These are phyloP conservation scores for Rostratula benghalensis DNA, from an alignment of 2,113 vertebrate genomes.

Conservation along the genomic window DNA sequence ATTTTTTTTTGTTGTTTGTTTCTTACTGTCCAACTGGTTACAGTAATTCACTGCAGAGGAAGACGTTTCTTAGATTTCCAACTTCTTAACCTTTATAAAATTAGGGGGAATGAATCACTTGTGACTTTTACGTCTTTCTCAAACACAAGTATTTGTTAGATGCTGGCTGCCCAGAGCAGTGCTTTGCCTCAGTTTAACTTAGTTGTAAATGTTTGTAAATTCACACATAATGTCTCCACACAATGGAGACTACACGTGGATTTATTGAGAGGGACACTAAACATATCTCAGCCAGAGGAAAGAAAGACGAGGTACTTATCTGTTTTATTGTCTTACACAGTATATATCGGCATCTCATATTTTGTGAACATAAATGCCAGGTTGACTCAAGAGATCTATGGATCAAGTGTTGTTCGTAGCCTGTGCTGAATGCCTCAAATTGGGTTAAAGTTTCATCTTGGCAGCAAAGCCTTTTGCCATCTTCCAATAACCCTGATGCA, in stretches of 20 bases:
- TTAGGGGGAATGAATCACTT: slow-evolving; percentile 58
- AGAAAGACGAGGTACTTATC: slow-evolving; percentile 44
- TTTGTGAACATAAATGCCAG: slow-evolving; percentile 55
- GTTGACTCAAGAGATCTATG: slow-evolving; percentile 46
- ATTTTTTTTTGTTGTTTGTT: not conserved
- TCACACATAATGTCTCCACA: not conserved
- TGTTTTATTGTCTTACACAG: slow-evolving; percentile 30
- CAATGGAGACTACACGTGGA: slow-evolving; percentile 8
- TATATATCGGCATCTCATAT: slow-evolving; percentile 35
- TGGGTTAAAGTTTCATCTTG: not conserved
- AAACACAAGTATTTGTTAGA: not conserved
- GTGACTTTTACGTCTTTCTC: slow-evolving; percentile 32
- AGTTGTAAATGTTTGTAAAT: slow-evolving; percentile 57
- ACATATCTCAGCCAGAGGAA: slow-evolving; percentile 55
- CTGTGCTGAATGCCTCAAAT: not conserved
- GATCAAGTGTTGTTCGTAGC: slow-evolving; percentile 21
- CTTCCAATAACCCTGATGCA: not conserved
- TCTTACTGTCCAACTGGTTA: slow-evolving; percentile 47
- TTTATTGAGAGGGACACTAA: slow-evolving; percentile 54
- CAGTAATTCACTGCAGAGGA: slow-evolving; percentile 51
- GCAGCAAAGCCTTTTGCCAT: not conserved
- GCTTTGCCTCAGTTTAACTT: slow-evolving; percentile 34
- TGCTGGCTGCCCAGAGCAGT: slow-evolving; percentile 5
- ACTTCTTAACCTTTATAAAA: slow-evolving; percentile 58
- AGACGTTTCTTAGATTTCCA: slow-evolving; percentile 16